phyloP scores from a whole-genome alignment of 2,797 vertebrate genomes.

The Pygocentrus nattereri region DNA sequence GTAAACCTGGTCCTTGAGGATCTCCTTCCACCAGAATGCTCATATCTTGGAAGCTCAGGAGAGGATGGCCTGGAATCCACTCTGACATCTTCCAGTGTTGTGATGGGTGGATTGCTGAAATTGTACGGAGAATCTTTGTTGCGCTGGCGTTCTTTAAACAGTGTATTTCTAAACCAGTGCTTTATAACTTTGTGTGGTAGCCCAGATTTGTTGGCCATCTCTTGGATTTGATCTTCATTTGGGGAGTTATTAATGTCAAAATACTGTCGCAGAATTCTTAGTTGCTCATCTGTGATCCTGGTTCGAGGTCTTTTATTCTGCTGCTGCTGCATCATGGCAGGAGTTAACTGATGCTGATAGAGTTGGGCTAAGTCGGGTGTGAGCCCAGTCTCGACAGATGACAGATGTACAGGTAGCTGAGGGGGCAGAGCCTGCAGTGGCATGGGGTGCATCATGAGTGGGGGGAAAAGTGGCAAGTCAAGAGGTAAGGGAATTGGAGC shows the following conservation, averaged over 20 bases:
- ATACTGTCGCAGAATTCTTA: slow-evolving; percentile 90
- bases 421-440: slow-evolving; percentile 87
- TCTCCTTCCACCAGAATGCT: slow-evolving; percentile 89
- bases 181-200: slow-evolving; percentile 98
- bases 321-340: slow-evolving; percentile 85
- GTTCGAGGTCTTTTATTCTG: slow-evolving; percentile 95
- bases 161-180: slow-evolving; percentile 98
- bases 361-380: slow-evolving; percentile 91
- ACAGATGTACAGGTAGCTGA: slow-evolving; percentile 85
- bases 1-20: slow-evolving; percentile 96
- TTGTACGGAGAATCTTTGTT: slow-evolving; percentile 99
- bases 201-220: slow-evolving; percentile 92
- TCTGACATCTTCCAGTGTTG: slow-evolving; percentile 90
- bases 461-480: slow-evolving; percentile 93
- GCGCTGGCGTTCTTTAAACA: slow-evolving; percentile 97
- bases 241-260: slow-evolving; percentile 99
- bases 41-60: slow-evolving; percentile 86
- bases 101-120: slow-evolving; percentile 96
- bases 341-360: slow-evolving; percentile 91
- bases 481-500: slow-evolving; percentile 86
- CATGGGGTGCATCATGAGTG: slow-evolving; percentile 94
- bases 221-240: slow-evolving; percentile 95
- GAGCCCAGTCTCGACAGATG: slow-evolving; percentile 83
- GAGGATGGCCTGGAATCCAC: slow-evolving; percentile 87
- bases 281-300: slow-evolving; percentile 94